Evolutionary conservation across 2,888 invertebrate genomes (phyloP).

Genomic region (Idaea aversata): DNA sequence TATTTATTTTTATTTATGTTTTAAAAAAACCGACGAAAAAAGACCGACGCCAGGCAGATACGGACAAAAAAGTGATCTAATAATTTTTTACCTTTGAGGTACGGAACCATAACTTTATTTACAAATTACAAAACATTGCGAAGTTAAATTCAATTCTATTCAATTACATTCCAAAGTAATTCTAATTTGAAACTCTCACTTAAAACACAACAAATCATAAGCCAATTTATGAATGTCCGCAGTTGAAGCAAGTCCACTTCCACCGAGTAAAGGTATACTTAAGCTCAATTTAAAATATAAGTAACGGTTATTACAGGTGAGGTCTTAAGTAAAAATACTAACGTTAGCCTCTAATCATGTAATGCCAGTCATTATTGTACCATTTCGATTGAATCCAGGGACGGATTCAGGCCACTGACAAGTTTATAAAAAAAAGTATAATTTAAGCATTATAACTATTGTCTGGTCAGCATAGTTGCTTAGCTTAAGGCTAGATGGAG

Average conservation of each 20-base stretch:
- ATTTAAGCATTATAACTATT: too few species aligned
- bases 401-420: conserved; percentile 31
- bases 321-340: conserved; percentile 62
- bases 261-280: conserved; percentile 54
- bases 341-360: conserved; percentile 55
- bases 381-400: conserved; percentile 56
- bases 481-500: too few species aligned
- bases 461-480: too few species aligned
- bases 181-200: conserved; percentile 18
- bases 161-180: conserved; percentile 10
- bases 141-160: conserved; percentile 19
- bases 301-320: conserved; percentile 52
- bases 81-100: too few species aligned
- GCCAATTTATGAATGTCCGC: conserved; percentile 30
- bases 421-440: background rate
- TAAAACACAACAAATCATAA: conserved; percentile 26
- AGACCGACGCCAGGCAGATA: too few species aligned
- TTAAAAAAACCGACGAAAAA: too few species aligned
- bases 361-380: conserved; percentile 61
- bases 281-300: conserved; percentile 49
- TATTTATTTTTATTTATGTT: too few species aligned
- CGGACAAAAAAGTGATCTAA: too few species aligned
- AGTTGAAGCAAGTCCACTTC: conserved; percentile 31
- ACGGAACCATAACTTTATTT: too few species aligned
- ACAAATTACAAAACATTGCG: too few species aligned